These are phyloP conservation scores for Microcebus tavaratra DNA, from an alignment of 2,113 vertebrate species.

Conservation along the genomic window DNA sequence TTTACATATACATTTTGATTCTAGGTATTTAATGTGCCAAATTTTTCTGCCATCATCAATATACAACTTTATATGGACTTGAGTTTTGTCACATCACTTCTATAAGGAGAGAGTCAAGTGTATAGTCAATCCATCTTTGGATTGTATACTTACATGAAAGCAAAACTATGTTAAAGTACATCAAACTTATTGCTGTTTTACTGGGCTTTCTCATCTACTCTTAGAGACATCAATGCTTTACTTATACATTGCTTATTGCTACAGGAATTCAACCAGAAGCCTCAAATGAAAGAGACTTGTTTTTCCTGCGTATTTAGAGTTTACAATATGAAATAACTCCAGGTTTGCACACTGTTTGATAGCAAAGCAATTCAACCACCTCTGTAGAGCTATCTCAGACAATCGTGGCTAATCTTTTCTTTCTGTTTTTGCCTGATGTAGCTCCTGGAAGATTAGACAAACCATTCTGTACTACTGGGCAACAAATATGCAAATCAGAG, in stretches of 20 bases:
- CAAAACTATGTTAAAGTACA: neutral
- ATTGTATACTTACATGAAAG: neutral
- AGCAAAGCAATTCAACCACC: neutral
- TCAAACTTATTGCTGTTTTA: neutral
- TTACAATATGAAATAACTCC: neutral
- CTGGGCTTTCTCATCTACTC: neutral
- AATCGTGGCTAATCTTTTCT: neutral
- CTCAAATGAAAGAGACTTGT: neutral
- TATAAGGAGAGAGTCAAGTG: neutral
- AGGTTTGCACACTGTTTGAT: constrained; percentile 3
- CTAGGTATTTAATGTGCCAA: neutral
- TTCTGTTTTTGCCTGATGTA: neutral
- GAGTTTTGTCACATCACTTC: neutral
- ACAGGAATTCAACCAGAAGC: neutral
- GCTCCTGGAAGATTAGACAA: neutral
- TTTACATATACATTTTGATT: neutral
- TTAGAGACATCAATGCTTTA: neutral
- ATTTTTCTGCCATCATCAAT: neutral
- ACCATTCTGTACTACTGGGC: neutral
- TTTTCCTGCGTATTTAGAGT: neutral
- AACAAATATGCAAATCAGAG: neutral
- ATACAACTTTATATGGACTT: neutral
- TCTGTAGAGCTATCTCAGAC: neutral
- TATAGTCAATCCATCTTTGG: neutral
- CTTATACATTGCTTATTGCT: neutral